Evolutionary conservation across 2,888 invertebrate genomes (phyloP), one percentile per base, ranked within the genome.

Genomic region (Leptopilina drosophilae): DNA sequence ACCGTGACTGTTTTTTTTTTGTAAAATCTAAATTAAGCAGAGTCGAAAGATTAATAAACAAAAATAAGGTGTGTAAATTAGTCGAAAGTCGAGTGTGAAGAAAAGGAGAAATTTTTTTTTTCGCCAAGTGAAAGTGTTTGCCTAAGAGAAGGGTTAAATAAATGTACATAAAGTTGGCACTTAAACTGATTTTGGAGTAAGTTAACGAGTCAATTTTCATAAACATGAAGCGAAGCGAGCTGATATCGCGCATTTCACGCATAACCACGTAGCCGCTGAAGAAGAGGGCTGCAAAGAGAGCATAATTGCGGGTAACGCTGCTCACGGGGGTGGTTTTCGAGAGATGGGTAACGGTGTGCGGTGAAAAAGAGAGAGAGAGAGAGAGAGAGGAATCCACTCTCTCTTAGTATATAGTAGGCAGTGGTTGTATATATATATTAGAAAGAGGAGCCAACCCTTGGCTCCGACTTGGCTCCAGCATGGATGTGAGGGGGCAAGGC

Each of bases 281-380:
- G 76, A 76, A 62, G 76, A 59, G 65, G 67, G 77, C 77, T 79
- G 81, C 78, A 80, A 82, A 81, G 83, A 80, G 82, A 79, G 81
- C 80, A 82, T 82, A 83, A 84, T 82, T 81, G 81, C 79, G 81
- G 78, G 78, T 77, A 83, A 83, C 82, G 81, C 80, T 81, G 82
- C 81, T 80, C 80, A 77, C 77, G 82, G 65, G 79, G 69, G 69
- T 69, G 69, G 69, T 69, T 69, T 53, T 49, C 49, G 49, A 49
- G 49, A n/a, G 69, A 69, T 69, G 69, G 69, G 69, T 53, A 69
- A n/a, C 42, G 42, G 20, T 20, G 53, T 49, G 15, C 69, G 53
- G 49, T 49, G 49, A 49, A 49, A 11, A 49, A 49, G 49, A 49
- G 49, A 9, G 49, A 42, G 49, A 49, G 49, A 49, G 49, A 12